Evolutionary conservation across 2,797 vertebrate genomes (phyloP).

Genomic region (Gallinago nigripennis): DNA sequence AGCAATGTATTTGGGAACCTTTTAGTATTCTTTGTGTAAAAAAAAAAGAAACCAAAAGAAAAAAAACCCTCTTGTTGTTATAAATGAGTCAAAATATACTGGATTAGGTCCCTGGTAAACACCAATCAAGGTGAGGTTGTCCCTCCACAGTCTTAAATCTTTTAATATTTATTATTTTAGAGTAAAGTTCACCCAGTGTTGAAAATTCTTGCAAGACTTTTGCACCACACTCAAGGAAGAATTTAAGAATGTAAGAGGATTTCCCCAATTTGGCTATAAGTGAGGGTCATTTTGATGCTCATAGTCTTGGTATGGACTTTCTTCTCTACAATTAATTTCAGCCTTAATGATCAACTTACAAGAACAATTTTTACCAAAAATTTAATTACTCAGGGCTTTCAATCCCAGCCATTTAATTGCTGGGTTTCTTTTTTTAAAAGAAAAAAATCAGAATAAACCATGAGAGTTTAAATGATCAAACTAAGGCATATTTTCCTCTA

Average conservation of each 20-base stretch:
- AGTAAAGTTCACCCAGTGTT: not conserved
- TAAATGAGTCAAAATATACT: not conserved
- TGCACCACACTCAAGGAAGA: not conserved
- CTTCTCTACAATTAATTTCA: not conserved
- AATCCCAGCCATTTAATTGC: conserved; percentile 66
- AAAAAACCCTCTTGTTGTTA: not conserved
- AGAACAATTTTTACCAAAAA: conserved; percentile 64
- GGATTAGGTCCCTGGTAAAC: not conserved
- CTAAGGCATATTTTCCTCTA: conserved; percentile 61
- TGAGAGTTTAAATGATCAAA: conserved; percentile 47
- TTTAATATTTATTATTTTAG: conserved; percentile 39
- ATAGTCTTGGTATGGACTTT: not conserved
- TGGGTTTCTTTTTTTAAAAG: not conserved
- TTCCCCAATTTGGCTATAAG: not conserved
- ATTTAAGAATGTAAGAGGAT: not conserved
- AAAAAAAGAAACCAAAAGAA: not conserved
- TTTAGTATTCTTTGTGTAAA: not conserved
- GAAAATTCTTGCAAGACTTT: not conserved
- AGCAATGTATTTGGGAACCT: conserved; percentile 42
- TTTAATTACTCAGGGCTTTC: conserved; percentile 80
- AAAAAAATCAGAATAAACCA: conserved; percentile 48
- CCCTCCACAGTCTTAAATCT: not conserved
- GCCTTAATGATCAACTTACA: not conserved
- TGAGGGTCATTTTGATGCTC: not conserved
- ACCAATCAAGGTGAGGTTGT: conserved; percentile 41